A percentile compares a stretch with the other conserved stretches of the same genome.
phyloP scores from a whole-genome alignment of 2,113 vertebrate species.

The Tragelaphus imberbis region DNA sequence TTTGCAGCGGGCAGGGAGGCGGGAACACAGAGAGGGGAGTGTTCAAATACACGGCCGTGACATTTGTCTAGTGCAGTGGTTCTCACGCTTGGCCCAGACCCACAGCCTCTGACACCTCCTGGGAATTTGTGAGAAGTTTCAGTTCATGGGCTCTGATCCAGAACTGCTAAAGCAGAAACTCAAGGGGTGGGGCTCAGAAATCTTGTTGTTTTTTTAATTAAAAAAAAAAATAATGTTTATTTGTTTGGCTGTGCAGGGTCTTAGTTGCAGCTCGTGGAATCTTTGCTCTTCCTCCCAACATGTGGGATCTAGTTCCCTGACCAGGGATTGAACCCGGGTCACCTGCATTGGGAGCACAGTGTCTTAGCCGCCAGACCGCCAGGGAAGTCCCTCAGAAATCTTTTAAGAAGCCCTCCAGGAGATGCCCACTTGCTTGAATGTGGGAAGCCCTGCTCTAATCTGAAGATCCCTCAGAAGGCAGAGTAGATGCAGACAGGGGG shows the following conservation, averaged over 20 bases:
- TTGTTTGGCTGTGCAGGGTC: not conserved
- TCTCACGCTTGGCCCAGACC: not conserved
- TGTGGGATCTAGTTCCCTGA: not conserved
- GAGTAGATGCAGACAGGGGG: accelerated
- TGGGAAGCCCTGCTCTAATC: not conserved
- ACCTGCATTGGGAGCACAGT: not conserved
- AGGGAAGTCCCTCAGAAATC: not conserved
- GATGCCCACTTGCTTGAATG: not conserved
- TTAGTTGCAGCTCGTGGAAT: not conserved
- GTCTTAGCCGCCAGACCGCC: not conserved
- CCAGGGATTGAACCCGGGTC: not conserved
- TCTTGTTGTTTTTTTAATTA: not conserved
- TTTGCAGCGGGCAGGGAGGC: not conserved
- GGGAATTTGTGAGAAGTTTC: not conserved
- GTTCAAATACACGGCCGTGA: not conserved
- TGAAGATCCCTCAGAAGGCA: not conserved
- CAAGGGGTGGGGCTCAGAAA: not conserved
- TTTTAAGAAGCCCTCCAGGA: not conserved
- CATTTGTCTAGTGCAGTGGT: not conserved
- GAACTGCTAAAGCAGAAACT: not conserved
- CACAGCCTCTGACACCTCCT: not conserved
- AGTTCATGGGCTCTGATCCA: not conserved
- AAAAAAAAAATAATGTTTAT: not conserved
- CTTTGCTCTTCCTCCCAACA: not conserved
- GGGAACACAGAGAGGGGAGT: not conserved